phyloP scores from a whole-genome alignment of 2,888 invertebrate genomes.

The Campopleginae sp. region DNA sequence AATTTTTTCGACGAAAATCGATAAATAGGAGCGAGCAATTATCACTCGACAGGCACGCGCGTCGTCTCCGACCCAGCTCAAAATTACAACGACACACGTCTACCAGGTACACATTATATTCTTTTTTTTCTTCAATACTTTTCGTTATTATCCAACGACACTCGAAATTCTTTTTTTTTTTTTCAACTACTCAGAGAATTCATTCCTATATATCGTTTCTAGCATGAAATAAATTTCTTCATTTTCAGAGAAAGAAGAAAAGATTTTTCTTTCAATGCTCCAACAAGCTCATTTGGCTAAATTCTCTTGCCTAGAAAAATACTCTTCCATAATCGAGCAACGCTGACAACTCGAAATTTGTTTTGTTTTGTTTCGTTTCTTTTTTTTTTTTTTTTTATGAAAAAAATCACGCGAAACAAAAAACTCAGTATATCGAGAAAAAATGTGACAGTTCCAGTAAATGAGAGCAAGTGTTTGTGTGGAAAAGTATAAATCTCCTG shows the following conservation, averaged over 20 bases:
- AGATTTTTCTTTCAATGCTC: not conserved
- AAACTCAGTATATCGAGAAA: too few species aligned
- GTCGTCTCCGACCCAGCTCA: conserved; percentile 46
- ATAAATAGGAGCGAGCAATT: conserved; percentile 6
- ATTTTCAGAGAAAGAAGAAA: not conserved
- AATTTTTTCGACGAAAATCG: conserved; percentile 4
- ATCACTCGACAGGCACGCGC: conserved; percentile 62
- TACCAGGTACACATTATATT: conserved; percentile 59
- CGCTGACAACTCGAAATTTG: not conserved
- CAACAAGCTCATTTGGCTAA: conserved; percentile 53
- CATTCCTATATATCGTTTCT: not conserved
- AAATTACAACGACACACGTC: conserved; percentile 57
- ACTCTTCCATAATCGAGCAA: not conserved
- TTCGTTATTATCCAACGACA: not conserved
- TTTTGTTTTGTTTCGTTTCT: not conserved
- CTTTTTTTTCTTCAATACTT: conserved; percentile 31
- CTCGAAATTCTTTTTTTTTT: not conserved
- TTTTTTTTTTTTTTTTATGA: not conserved
- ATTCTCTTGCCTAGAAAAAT: conserved; percentile 23
- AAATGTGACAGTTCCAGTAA: not conserved
- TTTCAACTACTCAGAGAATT: not conserved
- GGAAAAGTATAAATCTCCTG: too few species aligned
- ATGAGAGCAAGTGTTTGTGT: not conserved
- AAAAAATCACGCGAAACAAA: not conserved
- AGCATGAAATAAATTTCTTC: not conserved